A percentile compares a stretch with the other conserved stretches of the same genome.
Conservation (phyloP, 2,888 invertebrate genomes). For the Beris morrisii region DNA sequence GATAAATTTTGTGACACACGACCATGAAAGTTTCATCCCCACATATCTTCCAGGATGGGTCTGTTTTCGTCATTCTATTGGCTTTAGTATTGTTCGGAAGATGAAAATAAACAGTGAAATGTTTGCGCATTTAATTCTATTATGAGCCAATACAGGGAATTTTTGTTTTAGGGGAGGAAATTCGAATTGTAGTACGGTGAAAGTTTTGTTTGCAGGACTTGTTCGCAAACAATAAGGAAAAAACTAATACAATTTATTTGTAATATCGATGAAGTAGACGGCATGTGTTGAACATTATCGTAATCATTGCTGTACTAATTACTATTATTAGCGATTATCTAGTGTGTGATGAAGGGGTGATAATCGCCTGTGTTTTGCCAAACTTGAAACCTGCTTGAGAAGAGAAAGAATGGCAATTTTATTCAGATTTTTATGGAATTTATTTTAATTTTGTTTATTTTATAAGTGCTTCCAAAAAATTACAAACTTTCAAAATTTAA, state of each 20-base stretch:
- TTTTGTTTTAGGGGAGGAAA: no score
- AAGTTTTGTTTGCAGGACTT: no score
- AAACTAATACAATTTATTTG: not conserved
- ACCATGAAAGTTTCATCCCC: slow-evolving; percentile 11
- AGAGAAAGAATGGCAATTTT: no score
- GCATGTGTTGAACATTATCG: no score
- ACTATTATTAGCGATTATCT: not conserved
- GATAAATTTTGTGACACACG: slow-evolving; percentile 23
- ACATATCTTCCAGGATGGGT: slow-evolving; percentile 5
- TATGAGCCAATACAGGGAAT: slow-evolving; percentile 14
- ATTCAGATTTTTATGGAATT: no score
- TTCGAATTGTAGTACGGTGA: no score
- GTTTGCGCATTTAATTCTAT: slow-evolving; percentile 30
- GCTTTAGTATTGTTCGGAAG: slow-evolving; percentile 1
- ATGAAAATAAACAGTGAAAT: slow-evolving; percentile 27
- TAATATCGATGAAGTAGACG: not conserved
- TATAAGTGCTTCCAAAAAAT: no score
- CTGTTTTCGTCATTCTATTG: slow-evolving; percentile 1
- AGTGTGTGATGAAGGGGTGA: slow-evolving; percentile 1
- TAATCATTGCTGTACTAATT: not conserved
- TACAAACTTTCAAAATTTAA: no score
- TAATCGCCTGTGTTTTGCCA: not conserved
- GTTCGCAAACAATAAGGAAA: no score
- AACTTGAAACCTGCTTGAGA: no score
- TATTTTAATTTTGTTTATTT: no score